A percentile compares a stretch with the other conserved stretches of the same genome.
phyloP scores from a whole-genome alignment of 2,888 invertebrate species.

The Linnaemya tessellans region DNA sequence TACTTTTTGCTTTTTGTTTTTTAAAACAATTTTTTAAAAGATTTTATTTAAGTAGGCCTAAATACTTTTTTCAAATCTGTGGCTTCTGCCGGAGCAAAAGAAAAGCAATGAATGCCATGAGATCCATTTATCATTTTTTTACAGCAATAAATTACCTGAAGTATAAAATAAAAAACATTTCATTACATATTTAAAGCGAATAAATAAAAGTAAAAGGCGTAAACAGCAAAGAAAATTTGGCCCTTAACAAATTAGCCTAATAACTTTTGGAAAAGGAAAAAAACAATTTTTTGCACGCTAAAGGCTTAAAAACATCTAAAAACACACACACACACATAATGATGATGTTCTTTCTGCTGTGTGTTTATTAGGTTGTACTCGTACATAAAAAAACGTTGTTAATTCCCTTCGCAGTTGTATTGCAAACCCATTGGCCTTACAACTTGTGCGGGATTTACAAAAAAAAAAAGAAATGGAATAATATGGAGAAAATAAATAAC shows the following conservation, averaged over 20 bases:
- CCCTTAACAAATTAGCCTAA: conserved; percentile 44
- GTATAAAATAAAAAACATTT: conserved; percentile 4
- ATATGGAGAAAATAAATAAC: background rate
- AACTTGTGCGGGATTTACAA: background rate
- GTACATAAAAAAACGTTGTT: background rate
- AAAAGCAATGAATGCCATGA: background rate
- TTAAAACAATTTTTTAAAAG: background rate
- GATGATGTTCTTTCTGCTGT: background rate
- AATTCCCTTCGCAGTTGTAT: background rate
- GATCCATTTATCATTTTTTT: background rate
- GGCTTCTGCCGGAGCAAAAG: background rate
- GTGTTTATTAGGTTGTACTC: background rate
- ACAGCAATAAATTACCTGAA: conserved; percentile 10
- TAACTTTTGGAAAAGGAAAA: conserved; percentile 30
- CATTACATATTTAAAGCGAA: conserved; percentile 10
- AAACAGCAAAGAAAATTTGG: background rate
- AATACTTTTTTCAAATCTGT: background rate
- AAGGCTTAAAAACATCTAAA: no score
- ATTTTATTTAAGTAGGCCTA: background rate
- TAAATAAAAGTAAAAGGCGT: background rate
- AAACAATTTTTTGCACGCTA: background rate
- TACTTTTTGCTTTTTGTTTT: background rate
- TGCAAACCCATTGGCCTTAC: background rate
- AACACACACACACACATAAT: background rate
- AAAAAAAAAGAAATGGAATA: background rate